Conservation (phyloP, 2,113 vertebrate species). For the Stegastes partitus region DNA sequence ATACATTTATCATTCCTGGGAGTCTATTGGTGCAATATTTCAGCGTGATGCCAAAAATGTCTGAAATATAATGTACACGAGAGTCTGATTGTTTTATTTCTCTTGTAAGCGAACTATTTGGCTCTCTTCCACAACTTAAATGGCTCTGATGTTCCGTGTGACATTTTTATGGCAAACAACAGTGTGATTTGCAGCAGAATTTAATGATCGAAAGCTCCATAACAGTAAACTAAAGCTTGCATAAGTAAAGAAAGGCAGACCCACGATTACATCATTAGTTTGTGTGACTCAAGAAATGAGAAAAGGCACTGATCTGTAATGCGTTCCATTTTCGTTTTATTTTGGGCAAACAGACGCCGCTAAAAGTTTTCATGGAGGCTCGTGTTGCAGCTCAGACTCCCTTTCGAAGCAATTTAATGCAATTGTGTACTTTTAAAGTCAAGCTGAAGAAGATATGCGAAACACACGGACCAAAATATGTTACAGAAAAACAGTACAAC, state of each 20-base stretch:
- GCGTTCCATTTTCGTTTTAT: conserved; percentile 28
- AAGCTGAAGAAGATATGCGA: background rate
- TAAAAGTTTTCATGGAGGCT: conserved; percentile 5
- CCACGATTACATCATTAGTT: conserved; percentile 40
- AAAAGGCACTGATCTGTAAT: conserved; percentile 17
- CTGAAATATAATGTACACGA: conserved; percentile 43
- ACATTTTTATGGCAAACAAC: conserved; percentile 48
- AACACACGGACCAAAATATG: background rate
- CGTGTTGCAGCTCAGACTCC: conserved; percentile 9
- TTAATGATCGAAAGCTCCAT: conserved; percentile 40
- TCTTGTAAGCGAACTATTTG: conserved; percentile 26
- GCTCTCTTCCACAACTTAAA: conserved; percentile 37
- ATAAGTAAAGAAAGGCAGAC: conserved; percentile 37
- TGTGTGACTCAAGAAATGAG: conserved; percentile 21
- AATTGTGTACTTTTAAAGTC: background rate
- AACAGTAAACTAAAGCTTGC: conserved; percentile 38
- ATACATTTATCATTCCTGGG: conserved; percentile 47
- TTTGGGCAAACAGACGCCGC: conserved; percentile 27
- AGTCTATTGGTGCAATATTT: conserved; percentile 47
- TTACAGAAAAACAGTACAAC: too few species aligned
- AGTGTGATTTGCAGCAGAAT: conserved; percentile 48
- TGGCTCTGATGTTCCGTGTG: conserved; percentile 24
- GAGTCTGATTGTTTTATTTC: conserved; percentile 28
- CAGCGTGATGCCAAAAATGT: conserved; percentile 30
- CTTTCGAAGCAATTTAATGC: conserved; percentile 3